phyloP scores from a whole-genome alignment of 2,888 invertebrate genomes.

The Acanthacorydalis orientalis region DNA sequence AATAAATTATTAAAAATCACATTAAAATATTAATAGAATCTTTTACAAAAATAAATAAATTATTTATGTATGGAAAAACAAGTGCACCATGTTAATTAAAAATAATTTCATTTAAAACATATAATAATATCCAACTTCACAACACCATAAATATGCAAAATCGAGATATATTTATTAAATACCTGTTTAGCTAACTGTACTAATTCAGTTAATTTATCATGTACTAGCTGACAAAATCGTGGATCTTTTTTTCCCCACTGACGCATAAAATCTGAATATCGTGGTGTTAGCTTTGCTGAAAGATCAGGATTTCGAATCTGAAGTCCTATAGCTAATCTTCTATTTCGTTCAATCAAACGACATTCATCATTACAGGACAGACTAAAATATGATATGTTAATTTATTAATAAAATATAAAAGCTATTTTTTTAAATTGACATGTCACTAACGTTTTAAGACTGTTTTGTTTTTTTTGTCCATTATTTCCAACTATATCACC shows the following conservation, averaged over 20 bases:
- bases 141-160: neutral
- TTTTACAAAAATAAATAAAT: no score
- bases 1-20: neutral
- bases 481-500: constrained; percentile 47
- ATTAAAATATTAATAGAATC: no score
- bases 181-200: constrained; percentile 79
- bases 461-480: constrained; percentile 23
- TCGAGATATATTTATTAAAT: constrained; percentile 11
- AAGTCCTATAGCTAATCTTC: constrained; percentile 74
- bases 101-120: no score
- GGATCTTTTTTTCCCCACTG: constrained; percentile 68
- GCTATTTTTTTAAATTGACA: neutral
- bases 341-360: constrained; percentile 69
- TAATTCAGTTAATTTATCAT: constrained; percentile 67
- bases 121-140: no score
- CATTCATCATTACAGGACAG: constrained; percentile 91
- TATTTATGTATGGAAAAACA: no score
- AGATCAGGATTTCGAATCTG: constrained; percentile 87
- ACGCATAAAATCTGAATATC: constrained; percentile 75
- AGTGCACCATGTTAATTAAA: no score
- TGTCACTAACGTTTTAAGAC: constrained; percentile 41
- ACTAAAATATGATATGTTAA: constrained; percentile 24
- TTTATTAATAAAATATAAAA: neutral
- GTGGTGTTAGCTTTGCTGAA: constrained; percentile 59
- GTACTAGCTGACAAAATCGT: constrained; percentile 61